These are phyloP conservation scores for Spheniscus mendiculus DNA, from an alignment of 2,113 vertebrate genomes.

Conservation along the genomic window DNA sequence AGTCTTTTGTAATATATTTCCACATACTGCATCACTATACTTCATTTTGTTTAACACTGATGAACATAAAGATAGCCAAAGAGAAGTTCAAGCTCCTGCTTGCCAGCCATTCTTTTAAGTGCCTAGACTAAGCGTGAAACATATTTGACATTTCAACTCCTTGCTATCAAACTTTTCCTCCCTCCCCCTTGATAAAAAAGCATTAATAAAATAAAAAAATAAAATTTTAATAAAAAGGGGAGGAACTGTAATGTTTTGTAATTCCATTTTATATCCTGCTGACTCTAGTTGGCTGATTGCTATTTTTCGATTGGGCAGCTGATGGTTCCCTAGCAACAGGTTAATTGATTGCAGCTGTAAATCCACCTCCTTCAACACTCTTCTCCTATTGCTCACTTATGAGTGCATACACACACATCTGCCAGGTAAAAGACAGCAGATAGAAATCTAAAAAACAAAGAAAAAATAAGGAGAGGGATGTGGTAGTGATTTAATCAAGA, in stretches of 20 bases:
- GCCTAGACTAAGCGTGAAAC: neutral
- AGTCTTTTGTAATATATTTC: neutral
- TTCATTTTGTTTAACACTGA: neutral
- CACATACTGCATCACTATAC: neutral
- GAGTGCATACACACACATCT: neutral
- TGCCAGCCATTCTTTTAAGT: neutral
- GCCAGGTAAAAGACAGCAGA: neutral
- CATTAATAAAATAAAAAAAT: neutral
- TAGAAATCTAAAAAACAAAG: neutral
- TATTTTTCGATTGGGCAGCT: neutral
- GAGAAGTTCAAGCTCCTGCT: neutral
- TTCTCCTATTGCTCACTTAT: neutral
- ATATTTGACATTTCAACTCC: neutral
- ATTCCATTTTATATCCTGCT: neutral
- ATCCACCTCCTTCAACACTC: neutral
- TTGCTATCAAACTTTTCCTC: neutral
- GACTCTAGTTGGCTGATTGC: neutral
- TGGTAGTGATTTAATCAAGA: neutral
- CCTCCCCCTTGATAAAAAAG: neutral
- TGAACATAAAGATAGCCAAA: neutral
- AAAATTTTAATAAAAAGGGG: neutral
- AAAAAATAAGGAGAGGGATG: neutral
- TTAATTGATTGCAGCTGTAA: slow-evolving; percentile 33
- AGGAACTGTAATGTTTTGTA: neutral
- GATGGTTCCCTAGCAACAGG: slow-evolving; percentile 21